Evolutionary conservation across 2,888 invertebrate species (phyloP).

Genomic region (Ischnura elegans): DNA sequence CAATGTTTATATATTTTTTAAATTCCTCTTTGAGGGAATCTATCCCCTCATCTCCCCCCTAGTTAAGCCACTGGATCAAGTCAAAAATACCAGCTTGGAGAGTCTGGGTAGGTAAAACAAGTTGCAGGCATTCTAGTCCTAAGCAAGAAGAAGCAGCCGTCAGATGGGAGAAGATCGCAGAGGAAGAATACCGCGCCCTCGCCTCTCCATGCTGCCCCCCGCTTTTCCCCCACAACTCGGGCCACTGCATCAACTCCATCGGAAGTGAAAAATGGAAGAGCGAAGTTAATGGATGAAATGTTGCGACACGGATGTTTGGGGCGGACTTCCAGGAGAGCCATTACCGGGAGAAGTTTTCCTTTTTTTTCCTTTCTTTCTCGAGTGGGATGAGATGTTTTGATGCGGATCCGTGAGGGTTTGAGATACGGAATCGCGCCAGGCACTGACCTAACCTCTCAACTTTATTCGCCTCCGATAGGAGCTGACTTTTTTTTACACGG

Average conservation of each 20-base stretch:
- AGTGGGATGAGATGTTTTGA: not conserved
- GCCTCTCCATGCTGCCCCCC: not conserved
- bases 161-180: not conserved
- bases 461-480: too few relatives aligned
- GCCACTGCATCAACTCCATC: not conserved
- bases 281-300: constrained; percentile 17
- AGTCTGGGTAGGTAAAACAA: too few relatives aligned
- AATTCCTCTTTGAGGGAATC: too few relatives aligned
- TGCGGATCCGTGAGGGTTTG: not conserved
- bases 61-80: too few relatives aligned
- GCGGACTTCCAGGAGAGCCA: not conserved
- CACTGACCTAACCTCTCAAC: not conserved
- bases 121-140: too few relatives aligned
- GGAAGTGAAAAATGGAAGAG: not conserved
- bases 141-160: too few relatives aligned
- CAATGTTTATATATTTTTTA: too few relatives aligned
- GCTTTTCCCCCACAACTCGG: not conserved
- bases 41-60: too few relatives aligned
- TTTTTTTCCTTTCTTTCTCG: not conserved
- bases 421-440: not conserved
- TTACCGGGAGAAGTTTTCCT: not conserved
- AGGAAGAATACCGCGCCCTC: not conserved
- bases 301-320: not conserved
- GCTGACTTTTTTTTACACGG: too few relatives aligned
- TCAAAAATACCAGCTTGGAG: too few relatives aligned